Evolutionary conservation across 2,113 vertebrate species (phyloP).

Genomic region (Nothocercus nigrocapillus): DNA sequence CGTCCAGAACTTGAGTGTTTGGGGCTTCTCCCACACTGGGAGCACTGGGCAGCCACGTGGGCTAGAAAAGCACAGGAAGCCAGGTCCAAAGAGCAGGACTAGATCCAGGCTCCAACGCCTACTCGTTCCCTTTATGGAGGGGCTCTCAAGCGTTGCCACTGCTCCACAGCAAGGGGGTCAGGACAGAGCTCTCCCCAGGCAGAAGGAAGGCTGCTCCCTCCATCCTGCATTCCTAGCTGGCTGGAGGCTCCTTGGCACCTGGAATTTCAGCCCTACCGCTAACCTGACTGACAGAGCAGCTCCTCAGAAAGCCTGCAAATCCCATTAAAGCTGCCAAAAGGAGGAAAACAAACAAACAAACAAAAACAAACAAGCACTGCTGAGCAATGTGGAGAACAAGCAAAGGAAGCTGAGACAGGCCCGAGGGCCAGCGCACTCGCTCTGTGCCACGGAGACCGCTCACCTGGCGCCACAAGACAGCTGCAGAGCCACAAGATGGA

Average conservation of each 20-base stretch:
- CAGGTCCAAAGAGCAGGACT: background rate
- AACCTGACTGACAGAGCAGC: background rate
- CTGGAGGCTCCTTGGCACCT: background rate
- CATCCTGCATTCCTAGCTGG: background rate
- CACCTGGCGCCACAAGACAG: constrained; percentile 21
- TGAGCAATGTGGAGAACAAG: background rate
- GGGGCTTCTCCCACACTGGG: background rate
- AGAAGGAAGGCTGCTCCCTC: background rate
- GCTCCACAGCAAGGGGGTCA: background rate
- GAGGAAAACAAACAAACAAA: background rate
- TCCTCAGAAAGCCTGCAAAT: background rate
- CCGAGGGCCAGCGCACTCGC: background rate
- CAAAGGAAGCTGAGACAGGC: background rate
- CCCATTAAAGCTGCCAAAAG: background rate
- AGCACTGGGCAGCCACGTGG: background rate
- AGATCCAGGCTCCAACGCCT: background rate
- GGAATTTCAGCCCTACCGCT: background rate
- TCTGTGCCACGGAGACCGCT: background rate
- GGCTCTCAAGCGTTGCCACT: background rate
- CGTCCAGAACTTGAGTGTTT: background rate
- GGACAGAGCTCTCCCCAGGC: background rate
- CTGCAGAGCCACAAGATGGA: constrained; percentile 37
- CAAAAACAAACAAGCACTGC: background rate
- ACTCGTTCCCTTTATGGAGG: background rate
- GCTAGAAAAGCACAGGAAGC: background rate